Conservation (phyloP, 2,888 invertebrate species). For the Sinohyriopsis cumingii region DNA sequence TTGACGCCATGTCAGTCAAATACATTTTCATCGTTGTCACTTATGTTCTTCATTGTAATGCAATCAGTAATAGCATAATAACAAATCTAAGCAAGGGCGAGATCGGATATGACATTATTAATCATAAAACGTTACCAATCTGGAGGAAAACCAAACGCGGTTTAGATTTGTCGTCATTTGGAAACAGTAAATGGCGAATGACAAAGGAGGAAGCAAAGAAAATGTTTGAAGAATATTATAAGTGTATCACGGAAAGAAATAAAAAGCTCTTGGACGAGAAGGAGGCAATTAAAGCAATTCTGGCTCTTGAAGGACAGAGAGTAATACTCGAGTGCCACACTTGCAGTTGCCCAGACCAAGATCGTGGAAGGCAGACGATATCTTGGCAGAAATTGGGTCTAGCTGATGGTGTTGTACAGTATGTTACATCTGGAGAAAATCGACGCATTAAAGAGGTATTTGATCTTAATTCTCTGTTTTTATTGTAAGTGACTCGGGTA, state of each 20-base stretch:
- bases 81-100: too few relatives aligned
- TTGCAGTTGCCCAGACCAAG: slow-evolving; percentile 41
- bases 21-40: too few relatives aligned
- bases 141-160: too few relatives aligned
- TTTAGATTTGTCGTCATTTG: too few relatives aligned
- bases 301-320: slow-evolving; percentile 54
- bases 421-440: slow-evolving; percentile 9
- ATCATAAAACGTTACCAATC: too few relatives aligned
- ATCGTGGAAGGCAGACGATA: slow-evolving; percentile 9
- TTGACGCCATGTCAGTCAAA: too few relatives aligned
- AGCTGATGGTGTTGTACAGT: slow-evolving; percentile 30
- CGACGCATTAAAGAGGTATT: not conserved
- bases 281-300: slow-evolving; percentile 41
- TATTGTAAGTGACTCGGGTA: too few relatives aligned
- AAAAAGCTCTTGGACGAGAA: slow-evolving; percentile 10
- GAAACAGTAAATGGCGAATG: slow-evolving; percentile 27
- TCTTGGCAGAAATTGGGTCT: slow-evolving; percentile 50
- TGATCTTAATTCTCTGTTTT: too few relatives aligned
- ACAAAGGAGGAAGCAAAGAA: slow-evolving; percentile 33
- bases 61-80: too few relatives aligned
- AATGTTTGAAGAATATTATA: slow-evolving; percentile 48
- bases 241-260: slow-evolving; percentile 39
- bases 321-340: slow-evolving; percentile 48
- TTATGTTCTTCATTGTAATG: too few relatives aligned
- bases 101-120: too few relatives aligned